phyloP scores from a whole-genome alignment of 2,113 vertebrate species.

The Mesembrinibis cayennensis region DNA sequence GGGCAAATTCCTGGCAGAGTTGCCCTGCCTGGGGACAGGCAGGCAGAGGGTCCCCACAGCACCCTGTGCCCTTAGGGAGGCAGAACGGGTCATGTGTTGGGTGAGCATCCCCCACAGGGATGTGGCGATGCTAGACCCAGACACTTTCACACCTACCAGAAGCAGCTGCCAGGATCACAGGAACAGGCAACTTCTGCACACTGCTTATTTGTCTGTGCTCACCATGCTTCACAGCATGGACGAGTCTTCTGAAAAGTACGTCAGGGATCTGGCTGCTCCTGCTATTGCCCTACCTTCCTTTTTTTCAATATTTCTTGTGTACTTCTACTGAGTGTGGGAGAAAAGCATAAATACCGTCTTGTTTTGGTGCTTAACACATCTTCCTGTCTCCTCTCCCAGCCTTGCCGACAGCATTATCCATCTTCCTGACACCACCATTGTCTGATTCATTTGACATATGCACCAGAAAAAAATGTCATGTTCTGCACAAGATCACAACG shows the following conservation, averaged over 20 bases:
- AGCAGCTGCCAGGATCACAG: background rate
- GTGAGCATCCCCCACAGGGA: background rate
- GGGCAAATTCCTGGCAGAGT: background rate
- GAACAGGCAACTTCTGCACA: background rate
- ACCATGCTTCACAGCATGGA: background rate
- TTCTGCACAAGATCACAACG: constrained; percentile 19
- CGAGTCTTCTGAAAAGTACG: accelerated
- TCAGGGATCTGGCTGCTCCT: background rate
- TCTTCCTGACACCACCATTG: constrained; percentile 42
- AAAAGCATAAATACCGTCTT: background rate
- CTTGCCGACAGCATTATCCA: constrained; percentile 43
- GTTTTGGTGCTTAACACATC: background rate
- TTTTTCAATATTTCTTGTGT: background rate
- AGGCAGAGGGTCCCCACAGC: background rate
- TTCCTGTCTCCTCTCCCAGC: constrained; percentile 20
- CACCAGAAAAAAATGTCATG: constrained; percentile 24
- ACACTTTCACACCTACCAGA: background rate
- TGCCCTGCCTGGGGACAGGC: background rate
- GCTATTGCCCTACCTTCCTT: background rate
- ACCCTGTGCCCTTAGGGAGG: background rate
- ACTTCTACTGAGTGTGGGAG: background rate
- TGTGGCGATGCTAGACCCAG: background rate
- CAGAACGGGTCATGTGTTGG: accelerated
- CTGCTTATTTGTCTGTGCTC: background rate
- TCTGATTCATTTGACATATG: constrained; percentile 42